Conservation (phyloP, 2,797 vertebrate genomes). For the Liparis tanakae region DNA sequence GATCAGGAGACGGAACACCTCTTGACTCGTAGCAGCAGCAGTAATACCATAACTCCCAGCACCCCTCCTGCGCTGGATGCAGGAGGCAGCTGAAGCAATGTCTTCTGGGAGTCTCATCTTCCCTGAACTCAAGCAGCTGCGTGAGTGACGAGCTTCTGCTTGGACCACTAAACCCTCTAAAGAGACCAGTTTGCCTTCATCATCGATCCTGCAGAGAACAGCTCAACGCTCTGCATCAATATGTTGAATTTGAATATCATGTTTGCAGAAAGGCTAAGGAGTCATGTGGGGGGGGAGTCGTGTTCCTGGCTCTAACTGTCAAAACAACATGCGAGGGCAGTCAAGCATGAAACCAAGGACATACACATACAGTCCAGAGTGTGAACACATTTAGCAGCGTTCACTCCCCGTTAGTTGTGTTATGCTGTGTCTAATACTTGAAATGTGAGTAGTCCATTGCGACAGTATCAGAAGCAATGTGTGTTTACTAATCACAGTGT, state of each 20-base stretch:
- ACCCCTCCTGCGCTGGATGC: slow-evolving; percentile 27
- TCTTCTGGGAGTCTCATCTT: background rate
- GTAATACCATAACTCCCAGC: slow-evolving; percentile 10
- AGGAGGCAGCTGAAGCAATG: slow-evolving; percentile 38
- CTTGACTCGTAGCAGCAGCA: slow-evolving; percentile 68
- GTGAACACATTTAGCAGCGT: slow-evolving; percentile 23
- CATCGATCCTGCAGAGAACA: background rate
- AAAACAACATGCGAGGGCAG: slow-evolving; percentile 76
- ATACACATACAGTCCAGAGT: slow-evolving; percentile 38
- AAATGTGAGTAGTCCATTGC: slow-evolving; percentile 42
- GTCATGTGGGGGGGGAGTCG: slow-evolving; percentile 43
- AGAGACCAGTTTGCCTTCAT: background rate
- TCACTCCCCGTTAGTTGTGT: slow-evolving; percentile 34
- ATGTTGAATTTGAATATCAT: background rate
- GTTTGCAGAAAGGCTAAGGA: slow-evolving; percentile 1
- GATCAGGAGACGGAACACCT: slow-evolving; percentile 85
- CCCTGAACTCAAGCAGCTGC: slow-evolving; percentile 3
- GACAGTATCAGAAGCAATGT: background rate
- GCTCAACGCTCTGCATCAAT: background rate
- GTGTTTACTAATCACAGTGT: background rate
- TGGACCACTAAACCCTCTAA: slow-evolving; percentile 5
- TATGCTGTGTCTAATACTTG: slow-evolving; percentile 62
- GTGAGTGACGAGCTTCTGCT: background rate
- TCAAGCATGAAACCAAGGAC: slow-evolving; percentile 63
- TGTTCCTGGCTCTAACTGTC: slow-evolving; percentile 69